Percentiles rank a stretch among this genome's conserved stretches.
Evolutionary conservation across 2,888 invertebrate genomes (phyloP).

Genomic region (Hirtodrosophila cameraria): DNA sequence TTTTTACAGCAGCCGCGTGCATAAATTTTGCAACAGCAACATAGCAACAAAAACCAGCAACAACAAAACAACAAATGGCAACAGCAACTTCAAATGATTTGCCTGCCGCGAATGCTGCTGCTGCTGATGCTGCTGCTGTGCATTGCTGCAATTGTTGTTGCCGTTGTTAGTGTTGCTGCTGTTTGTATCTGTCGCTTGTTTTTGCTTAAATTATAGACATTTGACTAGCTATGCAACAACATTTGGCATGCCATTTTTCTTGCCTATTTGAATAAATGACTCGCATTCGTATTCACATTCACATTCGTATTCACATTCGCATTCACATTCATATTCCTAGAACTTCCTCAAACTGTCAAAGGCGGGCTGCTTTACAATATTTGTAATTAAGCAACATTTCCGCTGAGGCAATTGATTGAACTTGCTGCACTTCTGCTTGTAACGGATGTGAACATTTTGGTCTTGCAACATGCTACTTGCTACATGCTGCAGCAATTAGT

Average conservation of each 20-base stretch:
- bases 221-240: slow-evolving; percentile 66
- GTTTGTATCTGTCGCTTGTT: slow-evolving; percentile 75
- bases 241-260: slow-evolving; percentile 73
- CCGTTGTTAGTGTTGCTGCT: slow-evolving; percentile 37
- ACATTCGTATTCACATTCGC: slow-evolving; percentile 24
- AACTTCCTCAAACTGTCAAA: slow-evolving; percentile 49
- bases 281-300: slow-evolving; percentile 37
- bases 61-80: slow-evolving; percentile 32
- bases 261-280: slow-evolving; percentile 69
- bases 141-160: slow-evolving; percentile 21
- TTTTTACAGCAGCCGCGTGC: slow-evolving; percentile 60
- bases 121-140: slow-evolving; percentile 42
- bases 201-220: slow-evolving; percentile 78
- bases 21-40: slow-evolving; percentile 71
- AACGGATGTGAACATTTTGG: slow-evolving; percentile 66
- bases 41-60: slow-evolving; percentile 41
- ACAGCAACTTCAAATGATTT: slow-evolving; percentile 67
- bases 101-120: slow-evolving; percentile 47
- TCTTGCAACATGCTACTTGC: slow-evolving; percentile 40
- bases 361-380: slow-evolving; percentile 49
- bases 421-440: slow-evolving; percentile 28
- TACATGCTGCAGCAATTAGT: slow-evolving; percentile 54
- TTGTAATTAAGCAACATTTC: slow-evolving; percentile 77
- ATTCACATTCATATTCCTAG: slow-evolving; percentile 44
- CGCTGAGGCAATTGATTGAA: slow-evolving; percentile 67